Evolutionary conservation across 2,797 vertebrate species (phyloP).

Genomic region (Syncerus caffer): DNA sequence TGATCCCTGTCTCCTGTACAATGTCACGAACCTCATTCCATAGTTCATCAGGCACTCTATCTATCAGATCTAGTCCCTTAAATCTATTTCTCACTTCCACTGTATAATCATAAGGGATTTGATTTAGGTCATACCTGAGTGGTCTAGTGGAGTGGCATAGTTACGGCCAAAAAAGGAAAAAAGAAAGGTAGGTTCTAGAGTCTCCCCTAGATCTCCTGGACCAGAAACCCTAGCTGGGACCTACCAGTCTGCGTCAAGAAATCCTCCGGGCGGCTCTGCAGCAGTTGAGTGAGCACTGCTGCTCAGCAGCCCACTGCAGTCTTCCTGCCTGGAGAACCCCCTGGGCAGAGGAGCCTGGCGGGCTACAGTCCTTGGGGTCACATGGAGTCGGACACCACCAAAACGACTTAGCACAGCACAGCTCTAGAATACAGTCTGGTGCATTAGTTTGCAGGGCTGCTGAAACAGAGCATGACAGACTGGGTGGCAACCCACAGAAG

Average conservation of each 20-base stretch:
- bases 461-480: not conserved
- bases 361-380: not conserved
- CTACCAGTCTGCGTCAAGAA: not conserved
- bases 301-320: not conserved
- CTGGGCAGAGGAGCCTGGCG: not conserved
- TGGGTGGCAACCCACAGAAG: not conserved
- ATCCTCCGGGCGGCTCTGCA: not conserved
- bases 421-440: not conserved
- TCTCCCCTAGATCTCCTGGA: not conserved
- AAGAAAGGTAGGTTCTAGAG: not conserved
- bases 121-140: too few relatives aligned
- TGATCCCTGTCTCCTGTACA: too few relatives aligned
- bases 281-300: not conserved
- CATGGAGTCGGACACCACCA: not conserved
- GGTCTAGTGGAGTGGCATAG: fast-evolving
- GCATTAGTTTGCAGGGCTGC: not conserved
- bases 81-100: too few relatives aligned
- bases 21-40: too few relatives aligned
- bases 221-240: not conserved
- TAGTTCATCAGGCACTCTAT: too few relatives aligned
- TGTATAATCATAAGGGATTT: too few relatives aligned
- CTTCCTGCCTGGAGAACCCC: not conserved
- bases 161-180: too few relatives aligned
- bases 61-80: too few relatives aligned
- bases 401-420: not conserved